Conservation (phyloP, 2,797 vertebrate species). For the Gila robusta region DNA sequence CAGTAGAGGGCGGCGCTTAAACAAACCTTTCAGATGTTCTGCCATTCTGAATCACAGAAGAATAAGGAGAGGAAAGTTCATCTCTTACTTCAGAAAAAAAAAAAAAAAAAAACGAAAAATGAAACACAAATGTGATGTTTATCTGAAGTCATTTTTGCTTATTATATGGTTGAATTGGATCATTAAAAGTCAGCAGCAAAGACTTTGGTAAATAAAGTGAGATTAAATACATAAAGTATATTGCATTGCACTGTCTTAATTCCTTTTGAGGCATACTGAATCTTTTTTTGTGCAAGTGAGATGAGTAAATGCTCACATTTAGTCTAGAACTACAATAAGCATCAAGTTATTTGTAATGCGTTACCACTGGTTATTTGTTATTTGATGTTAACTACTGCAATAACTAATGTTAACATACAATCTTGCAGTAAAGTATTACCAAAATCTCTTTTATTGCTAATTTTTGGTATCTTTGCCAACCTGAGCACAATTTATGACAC, state of each 20-base stretch:
- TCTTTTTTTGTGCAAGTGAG: not conserved
- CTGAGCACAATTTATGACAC: not conserved
- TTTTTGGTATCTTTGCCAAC: not conserved
- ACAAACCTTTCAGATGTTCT: no score
- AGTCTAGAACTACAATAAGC: not conserved
- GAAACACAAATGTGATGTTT: no score
- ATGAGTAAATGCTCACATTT: not conserved
- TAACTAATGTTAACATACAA: not conserved
- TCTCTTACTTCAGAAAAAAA: fast-evolving
- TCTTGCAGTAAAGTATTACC: not conserved
- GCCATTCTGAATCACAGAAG: no score
- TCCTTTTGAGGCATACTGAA: not conserved
- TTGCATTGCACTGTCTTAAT: not conserved
- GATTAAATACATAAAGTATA: not conserved
- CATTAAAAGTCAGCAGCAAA: no score
- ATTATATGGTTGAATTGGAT: no score
- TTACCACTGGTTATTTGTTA: not conserved
- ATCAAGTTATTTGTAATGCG: not conserved
- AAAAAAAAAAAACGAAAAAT: no score
- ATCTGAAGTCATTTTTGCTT: no score
- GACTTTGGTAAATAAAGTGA: not conserved
- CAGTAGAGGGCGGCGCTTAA: no score
- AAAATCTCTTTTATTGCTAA: not conserved
- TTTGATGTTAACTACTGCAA: not conserved
- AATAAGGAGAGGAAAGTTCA: no score